phyloP scores from a whole-genome alignment of 1,140 invertebrate species.

The Tachypleus tridentatus region DNA sequence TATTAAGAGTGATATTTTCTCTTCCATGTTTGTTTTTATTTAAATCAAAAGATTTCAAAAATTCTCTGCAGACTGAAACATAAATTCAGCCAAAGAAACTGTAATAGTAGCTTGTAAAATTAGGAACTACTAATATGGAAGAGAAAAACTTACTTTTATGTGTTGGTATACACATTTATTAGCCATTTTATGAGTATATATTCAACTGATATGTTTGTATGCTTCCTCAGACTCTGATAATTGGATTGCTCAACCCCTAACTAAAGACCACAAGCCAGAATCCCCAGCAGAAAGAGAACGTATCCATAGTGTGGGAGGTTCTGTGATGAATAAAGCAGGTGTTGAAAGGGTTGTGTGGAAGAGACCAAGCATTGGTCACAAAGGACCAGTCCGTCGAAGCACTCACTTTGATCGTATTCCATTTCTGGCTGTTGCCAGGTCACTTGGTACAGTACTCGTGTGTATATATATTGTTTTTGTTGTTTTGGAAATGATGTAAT shows the following conservation, averaged over 20 bases:
- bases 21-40: too few relatives aligned
- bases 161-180: too few relatives aligned
- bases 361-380: conserved; percentile 54
- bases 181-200: too few relatives aligned
- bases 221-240: too few relatives aligned
- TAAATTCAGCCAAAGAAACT: too few relatives aligned
- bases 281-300: conserved; percentile 66
- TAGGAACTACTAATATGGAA: too few relatives aligned
- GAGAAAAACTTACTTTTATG: too few relatives aligned
- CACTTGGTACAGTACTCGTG: conserved; percentile 50
- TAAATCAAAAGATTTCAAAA: too few relatives aligned
- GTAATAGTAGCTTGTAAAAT: too few relatives aligned
- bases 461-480: neutral
- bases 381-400: conserved; percentile 65
- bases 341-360: conserved; percentile 96
- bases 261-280: conserved; percentile 91
- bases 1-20: too few relatives aligned
- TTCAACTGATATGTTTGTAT: too few relatives aligned
- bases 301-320: conserved; percentile 69
- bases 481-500: neutral
- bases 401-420: conserved; percentile 89
- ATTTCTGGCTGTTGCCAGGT: conserved; percentile 88
- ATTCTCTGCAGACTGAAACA: too few relatives aligned
- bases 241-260: conserved; percentile 67
- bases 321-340: conserved; percentile 68